Conservation (phyloP, 2,113 vertebrate genomes). For the Cottus gobio region DNA sequence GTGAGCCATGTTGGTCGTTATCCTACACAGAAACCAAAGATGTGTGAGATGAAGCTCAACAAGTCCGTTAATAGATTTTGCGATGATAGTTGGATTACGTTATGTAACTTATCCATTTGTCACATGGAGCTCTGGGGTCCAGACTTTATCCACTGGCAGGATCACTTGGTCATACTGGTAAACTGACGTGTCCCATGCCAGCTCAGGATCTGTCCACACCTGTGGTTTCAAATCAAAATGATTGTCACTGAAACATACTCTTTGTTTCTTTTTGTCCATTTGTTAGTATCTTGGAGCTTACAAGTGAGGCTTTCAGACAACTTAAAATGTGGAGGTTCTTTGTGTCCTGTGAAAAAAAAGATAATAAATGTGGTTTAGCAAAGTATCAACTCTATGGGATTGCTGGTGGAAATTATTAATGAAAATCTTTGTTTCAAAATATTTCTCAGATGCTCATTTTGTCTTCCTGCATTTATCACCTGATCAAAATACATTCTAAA, state of each 20-base stretch:
- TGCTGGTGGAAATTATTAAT: neutral
- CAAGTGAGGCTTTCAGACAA: slow-evolving; percentile 60
- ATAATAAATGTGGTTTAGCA: neutral
- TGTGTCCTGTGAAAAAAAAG: slow-evolving; percentile 69
- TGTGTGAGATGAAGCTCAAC: neutral
- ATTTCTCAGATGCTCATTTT: neutral
- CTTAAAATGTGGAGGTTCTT: slow-evolving; percentile 67
- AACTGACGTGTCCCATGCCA: slow-evolving; percentile 69
- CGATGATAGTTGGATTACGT: neutral
- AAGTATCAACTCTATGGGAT: neutral
- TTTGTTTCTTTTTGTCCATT: neutral
- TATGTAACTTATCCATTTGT: slow-evolving; percentile 71
- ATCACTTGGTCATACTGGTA: slow-evolving; percentile 59
- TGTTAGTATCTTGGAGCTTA: slow-evolving; percentile 45
- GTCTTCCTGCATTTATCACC: neutral
- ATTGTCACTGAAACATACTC: neutral
- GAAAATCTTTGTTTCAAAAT: neutral
- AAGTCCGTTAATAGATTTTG: neutral
- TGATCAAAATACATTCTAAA: neutral
- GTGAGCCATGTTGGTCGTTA: slow-evolving; percentile 46
- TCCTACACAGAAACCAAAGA: slow-evolving; percentile 47
- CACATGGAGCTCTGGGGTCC: slow-evolving; percentile 77
- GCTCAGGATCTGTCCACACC: slow-evolving; percentile 74
- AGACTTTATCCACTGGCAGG: slow-evolving; percentile 75
- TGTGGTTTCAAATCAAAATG: slow-evolving; percentile 31